Conservation (phyloP, 2,797 vertebrate genomes). For the Schizothorax lantsangensis region DNA sequence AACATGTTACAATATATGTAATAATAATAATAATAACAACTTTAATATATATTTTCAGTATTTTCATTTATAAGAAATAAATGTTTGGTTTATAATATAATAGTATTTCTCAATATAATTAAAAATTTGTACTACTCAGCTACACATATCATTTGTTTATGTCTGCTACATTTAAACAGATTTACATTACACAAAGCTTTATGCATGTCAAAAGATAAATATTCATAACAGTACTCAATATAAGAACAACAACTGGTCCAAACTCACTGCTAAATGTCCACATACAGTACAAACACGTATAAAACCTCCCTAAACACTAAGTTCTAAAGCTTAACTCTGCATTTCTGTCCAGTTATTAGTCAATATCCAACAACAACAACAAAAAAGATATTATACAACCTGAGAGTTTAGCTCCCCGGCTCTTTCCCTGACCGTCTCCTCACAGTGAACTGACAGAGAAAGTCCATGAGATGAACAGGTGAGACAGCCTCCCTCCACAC, state of each 20-base stretch:
- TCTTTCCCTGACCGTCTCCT: constrained; percentile 35
- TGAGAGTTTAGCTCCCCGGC: constrained; percentile 58
- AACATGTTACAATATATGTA: background rate
- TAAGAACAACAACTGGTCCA: background rate
- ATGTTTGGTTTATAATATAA: background rate
- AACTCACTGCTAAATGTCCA: constrained; percentile 11
- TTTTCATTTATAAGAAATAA: background rate
- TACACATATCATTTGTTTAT: background rate
- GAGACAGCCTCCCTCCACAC: constrained; percentile 12
- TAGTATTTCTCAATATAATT: background rate
- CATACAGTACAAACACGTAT: constrained; percentile 2
- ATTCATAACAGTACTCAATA: background rate
- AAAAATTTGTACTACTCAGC: background rate
- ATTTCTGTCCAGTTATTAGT: constrained; percentile 12
- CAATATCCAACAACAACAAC: constrained; percentile 13
- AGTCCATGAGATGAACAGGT: constrained; percentile 46
- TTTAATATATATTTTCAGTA: background rate
- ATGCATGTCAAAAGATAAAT: background rate
- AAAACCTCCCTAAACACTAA: background rate
- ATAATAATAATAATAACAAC: background rate
- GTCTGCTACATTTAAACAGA: background rate
- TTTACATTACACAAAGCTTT: background rate
- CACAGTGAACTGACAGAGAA: constrained; percentile 39
- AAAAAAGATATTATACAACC: constrained; percentile 69
- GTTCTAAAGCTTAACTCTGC: background rate